These are phyloP conservation scores for Psophia crepitans DNA, from an alignment of 2,113 vertebrate genomes.

Conservation along the genomic window DNA sequence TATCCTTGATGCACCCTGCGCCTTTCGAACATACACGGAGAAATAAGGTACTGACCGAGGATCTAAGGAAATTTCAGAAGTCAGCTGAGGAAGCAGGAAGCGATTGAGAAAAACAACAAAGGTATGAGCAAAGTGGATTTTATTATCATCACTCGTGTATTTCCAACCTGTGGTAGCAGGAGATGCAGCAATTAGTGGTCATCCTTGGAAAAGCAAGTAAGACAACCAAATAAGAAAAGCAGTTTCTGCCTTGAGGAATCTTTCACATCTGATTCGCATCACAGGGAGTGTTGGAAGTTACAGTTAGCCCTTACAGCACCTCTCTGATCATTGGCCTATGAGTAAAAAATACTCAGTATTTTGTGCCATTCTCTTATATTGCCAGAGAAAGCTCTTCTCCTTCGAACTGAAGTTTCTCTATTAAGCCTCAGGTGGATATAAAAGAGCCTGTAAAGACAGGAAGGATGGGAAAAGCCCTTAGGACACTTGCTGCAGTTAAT, in stretches of 20 bases:
- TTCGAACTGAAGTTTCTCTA: neutral
- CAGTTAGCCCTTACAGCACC: neutral
- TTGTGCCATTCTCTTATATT: neutral
- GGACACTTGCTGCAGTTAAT: neutral
- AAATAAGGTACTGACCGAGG: neutral
- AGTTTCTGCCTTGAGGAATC: conserved; percentile 5
- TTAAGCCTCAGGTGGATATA: neutral
- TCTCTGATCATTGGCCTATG: neutral
- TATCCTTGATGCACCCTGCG: neutral
- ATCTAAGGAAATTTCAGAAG: neutral
- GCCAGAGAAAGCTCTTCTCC: neutral
- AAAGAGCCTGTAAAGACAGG: neutral
- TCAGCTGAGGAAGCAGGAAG: neutral
- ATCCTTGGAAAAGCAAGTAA: neutral
- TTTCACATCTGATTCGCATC: neutral
- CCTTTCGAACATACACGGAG: neutral
- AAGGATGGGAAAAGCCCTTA: neutral
- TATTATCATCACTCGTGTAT: neutral
- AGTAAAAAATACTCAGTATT: neutral
- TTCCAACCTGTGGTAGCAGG: neutral
- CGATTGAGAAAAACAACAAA: neutral
- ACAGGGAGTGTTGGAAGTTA: neutral
- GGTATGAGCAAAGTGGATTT: neutral
- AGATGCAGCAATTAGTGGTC: neutral
- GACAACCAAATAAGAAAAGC: neutral